Percentiles rank a stretch among this genome's conserved stretches.
Conservation (phyloP, 2,113 vertebrate genomes). For the Bucco capensis region DNA sequence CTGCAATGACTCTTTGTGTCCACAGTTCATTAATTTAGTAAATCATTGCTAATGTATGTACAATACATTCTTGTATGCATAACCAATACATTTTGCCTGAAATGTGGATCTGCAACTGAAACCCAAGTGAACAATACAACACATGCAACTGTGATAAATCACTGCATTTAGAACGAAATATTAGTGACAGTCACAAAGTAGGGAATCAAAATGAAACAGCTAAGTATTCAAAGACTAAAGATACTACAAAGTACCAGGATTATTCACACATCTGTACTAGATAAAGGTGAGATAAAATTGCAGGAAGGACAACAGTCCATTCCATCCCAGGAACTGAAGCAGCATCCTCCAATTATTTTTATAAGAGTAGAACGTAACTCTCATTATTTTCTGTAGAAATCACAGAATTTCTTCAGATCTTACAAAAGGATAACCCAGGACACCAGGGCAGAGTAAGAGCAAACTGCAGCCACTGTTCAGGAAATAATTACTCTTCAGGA, state of each 20-base stretch:
- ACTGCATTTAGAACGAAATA: constrained; percentile 2
- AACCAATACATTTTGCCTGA: constrained; percentile 66
- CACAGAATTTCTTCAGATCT: neutral
- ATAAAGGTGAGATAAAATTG: neutral
- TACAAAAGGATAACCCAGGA: neutral
- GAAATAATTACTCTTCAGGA: neutral
- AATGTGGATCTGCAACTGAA: constrained; percentile 58
- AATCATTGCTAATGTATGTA: constrained; percentile 61
- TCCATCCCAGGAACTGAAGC: neutral
- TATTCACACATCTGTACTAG: no score
- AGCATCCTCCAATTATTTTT: neutral
- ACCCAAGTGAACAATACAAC: constrained; percentile 35
- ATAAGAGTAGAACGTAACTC: neutral
- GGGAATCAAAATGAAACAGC: constrained; percentile 3
- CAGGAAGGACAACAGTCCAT: neutral
- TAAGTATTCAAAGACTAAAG: constrained; percentile 2
- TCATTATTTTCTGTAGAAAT: neutral
- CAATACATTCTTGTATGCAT: constrained; percentile 55
- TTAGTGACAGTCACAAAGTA: neutral
- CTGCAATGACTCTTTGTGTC: constrained; percentile 19
- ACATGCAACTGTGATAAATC: neutral
- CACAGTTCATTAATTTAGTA: constrained; percentile 70
- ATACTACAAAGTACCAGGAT: neutral
- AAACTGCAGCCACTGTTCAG: neutral
- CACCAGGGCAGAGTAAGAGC: neutral